Conservation (phyloP, 2,797 vertebrate species). For the Carapus acus region DNA sequence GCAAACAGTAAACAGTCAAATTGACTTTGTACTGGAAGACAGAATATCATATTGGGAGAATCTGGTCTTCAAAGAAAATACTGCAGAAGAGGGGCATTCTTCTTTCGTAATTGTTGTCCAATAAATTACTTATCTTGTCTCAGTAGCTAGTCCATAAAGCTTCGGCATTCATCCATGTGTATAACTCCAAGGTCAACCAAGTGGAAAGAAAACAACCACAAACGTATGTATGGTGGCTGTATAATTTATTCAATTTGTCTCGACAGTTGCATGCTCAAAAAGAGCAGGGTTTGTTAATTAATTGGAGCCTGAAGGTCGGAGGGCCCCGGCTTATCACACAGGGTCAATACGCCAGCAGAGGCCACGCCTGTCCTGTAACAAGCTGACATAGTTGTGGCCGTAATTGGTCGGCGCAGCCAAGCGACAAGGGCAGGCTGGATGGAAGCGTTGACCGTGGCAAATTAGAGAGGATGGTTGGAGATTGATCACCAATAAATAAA, state of each 20-base stretch:
- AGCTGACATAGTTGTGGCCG: slow-evolving; percentile 63
- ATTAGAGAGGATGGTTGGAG: slow-evolving; percentile 72
- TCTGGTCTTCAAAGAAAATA: background rate
- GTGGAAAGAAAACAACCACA: slow-evolving; percentile 42
- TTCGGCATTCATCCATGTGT: slow-evolving; percentile 37
- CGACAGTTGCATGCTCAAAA: slow-evolving; percentile 45
- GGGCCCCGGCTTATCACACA: slow-evolving; percentile 40
- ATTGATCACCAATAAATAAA: slow-evolving; percentile 73
- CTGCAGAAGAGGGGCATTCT: slow-evolving; percentile 1
- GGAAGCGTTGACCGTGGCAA: slow-evolving; percentile 71
- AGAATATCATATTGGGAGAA: slow-evolving; percentile 6
- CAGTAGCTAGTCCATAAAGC: slow-evolving; percentile 45
- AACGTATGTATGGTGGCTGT: slow-evolving; percentile 38
- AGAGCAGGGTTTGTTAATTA: slow-evolving; percentile 57
- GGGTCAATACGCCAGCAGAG: slow-evolving; percentile 56
- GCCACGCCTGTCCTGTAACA: slow-evolving; percentile 63
- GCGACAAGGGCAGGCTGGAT: slow-evolving; percentile 70
- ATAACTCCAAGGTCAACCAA: slow-evolving; percentile 54
- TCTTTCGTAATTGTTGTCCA: slow-evolving; percentile 24
- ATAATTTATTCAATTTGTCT: slow-evolving; percentile 35
- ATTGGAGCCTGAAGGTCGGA: slow-evolving; percentile 56
- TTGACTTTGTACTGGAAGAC: slow-evolving; percentile 6
- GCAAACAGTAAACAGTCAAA: slow-evolving; percentile 27
- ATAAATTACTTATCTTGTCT: slow-evolving; percentile 28
- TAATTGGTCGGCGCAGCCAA: slow-evolving; percentile 70